Base-by-base conservation (phyloP, 2,113 vertebrate species). In the Neoarius graeffei region DNA sequence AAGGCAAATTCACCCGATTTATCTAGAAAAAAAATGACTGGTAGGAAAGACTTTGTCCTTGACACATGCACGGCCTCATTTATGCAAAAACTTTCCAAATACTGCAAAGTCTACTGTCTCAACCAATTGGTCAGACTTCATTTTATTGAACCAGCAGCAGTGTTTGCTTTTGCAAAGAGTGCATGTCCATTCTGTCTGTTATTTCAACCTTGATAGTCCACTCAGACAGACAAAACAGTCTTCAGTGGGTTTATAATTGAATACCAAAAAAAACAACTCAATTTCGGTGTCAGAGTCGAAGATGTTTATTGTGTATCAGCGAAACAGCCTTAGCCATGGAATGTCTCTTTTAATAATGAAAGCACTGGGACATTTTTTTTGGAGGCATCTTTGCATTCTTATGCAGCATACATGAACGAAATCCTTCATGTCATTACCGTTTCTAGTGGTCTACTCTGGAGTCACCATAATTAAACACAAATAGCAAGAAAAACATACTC, bases 231-330 rank as follows among this genome's bases (percentile, higher is more conserved):
- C 82, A 59, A 80, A 88, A 50, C 73, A 88, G 83, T 42, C n/a
- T 35, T 66, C 23, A n/a, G 64, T 81, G 64, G 35, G 64, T 62
- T 86, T 7, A 59, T 64, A 66, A 84, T 52, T 50, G 50, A 74
- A 71, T 64, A 25, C 23, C 57, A 71, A 81, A 57, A 88, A 57
- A 87, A 85, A 48, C 82, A 76, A 19, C 79, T 66, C 67, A 54
- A 57, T 60, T 88, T 79, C 67, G 54, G 66, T 8, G 14, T 74
- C 50, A 81, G 73, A 86, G 85, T 81, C 76, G 81, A 60, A 82
- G 48, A 25, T 90, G 87, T 89, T 90, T 89, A 90, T 90, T 90
- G 57, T 48, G 56, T 54, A 42, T 84, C 85, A 88, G 69, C 67
- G 57, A 82, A 89, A 81, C 23, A 54, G 62, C 56, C 35, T 86